phyloP scores from a whole-genome alignment of 2,113 vertebrate genomes.

The Terrapene triunguis region DNA sequence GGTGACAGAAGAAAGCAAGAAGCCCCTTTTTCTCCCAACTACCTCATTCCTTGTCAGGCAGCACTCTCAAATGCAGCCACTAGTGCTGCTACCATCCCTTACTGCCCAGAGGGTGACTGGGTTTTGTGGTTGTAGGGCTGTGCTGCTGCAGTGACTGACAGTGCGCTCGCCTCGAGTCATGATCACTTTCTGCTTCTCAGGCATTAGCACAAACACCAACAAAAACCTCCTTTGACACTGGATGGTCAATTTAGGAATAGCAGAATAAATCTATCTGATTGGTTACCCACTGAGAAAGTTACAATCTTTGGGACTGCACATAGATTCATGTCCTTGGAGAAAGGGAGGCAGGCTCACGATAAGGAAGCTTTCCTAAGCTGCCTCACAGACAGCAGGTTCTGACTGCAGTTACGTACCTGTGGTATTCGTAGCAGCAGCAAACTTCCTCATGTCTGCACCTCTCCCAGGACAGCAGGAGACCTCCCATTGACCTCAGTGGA shows the following conservation, averaged over 20 bases:
- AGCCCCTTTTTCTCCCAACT: background rate
- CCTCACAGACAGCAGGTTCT: background rate
- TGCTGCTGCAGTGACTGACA: accelerated
- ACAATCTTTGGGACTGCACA: background rate
- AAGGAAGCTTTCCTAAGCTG: background rate
- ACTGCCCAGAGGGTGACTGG: background rate
- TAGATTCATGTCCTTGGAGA: background rate
- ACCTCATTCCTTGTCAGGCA: background rate
- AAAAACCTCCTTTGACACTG: background rate
- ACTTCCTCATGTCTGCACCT: background rate
- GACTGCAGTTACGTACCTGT: background rate
- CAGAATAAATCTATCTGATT: background rate
- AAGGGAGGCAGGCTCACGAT: background rate
- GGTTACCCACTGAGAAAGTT: background rate
- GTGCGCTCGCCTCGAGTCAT: background rate
- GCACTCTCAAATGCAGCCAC: background rate
- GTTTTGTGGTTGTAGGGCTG: background rate
- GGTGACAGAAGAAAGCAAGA: background rate
- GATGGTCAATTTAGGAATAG: background rate
- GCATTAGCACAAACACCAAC: background rate
- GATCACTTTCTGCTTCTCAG: background rate
- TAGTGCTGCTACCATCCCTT: background rate
- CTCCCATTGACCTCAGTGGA: background rate
- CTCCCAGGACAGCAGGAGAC: background rate
- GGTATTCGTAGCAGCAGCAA: background rate